Percentiles rank a stretch among this genome's conserved stretches.
phyloP scores from a whole-genome alignment of 2,797 vertebrate species.

The Psittacula derbiana region DNA sequence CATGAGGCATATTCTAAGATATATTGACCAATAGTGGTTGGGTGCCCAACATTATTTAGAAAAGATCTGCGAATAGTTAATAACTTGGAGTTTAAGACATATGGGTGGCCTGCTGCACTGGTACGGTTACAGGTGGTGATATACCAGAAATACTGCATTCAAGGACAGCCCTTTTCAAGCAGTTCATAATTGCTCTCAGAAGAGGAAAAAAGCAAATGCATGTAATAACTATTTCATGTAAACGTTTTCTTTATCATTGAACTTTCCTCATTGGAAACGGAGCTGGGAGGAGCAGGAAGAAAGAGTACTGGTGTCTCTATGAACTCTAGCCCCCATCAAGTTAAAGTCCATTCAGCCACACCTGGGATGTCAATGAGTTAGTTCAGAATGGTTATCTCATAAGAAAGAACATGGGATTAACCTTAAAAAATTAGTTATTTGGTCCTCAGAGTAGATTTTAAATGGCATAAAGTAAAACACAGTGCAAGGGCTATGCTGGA shows the following conservation, averaged over 20 bases:
- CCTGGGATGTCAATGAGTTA: neutral
- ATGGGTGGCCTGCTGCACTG: neutral
- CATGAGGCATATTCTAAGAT: neutral
- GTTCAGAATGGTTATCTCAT: neutral
- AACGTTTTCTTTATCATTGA: conserved; percentile 3
- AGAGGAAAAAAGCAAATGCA: conserved; percentile 12
- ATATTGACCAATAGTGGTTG: neutral
- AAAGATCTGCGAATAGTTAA: neutral
- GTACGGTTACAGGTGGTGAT: neutral
- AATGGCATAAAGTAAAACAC: neutral
- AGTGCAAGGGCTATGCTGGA: neutral
- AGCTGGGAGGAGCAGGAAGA: neutral
- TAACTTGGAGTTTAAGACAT: neutral
- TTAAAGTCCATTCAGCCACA: neutral
- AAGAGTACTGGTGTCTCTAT: neutral
- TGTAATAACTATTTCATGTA: conserved; percentile 1
- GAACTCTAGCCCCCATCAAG: neutral
- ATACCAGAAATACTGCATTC: neutral
- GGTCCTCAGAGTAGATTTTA: neutral
- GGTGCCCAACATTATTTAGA: neutral
- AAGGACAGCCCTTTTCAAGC: conserved; percentile 11
- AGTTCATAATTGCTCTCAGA: neutral
- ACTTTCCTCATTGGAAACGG: neutral
- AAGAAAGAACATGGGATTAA: neutral
- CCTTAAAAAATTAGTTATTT: neutral